phyloP scores from a whole-genome alignment of 1,140 invertebrate species.

The Olivierus martensii region DNA sequence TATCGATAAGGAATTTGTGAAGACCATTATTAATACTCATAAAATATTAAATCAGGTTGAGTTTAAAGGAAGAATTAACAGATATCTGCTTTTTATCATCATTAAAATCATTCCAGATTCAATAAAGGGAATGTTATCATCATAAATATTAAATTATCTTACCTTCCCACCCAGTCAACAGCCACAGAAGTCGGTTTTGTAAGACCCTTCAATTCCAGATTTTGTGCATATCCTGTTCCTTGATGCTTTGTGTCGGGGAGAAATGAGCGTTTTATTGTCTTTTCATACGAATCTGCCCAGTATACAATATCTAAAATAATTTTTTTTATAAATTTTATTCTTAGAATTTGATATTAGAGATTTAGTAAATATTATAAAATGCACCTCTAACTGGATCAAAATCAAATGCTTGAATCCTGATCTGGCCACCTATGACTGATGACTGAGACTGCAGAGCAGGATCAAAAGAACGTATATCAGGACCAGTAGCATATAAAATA shows the following conservation, averaged over 20 bases:
- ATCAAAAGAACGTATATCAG: conserved; percentile 65
- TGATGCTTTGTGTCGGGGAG: conserved; percentile 56
- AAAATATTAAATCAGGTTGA: too few relatives aligned
- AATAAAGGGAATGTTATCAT: too few relatives aligned
- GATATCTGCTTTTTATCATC: too few relatives aligned
- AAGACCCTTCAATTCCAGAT: conserved; percentile 42
- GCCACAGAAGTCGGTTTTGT: conserved; percentile 68
- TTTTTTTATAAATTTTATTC: too few relatives aligned
- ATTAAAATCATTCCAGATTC: too few relatives aligned
- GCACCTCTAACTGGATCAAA: conserved; percentile 47
- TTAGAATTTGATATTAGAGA: too few relatives aligned
- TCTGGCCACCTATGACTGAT: conserved; percentile 58
- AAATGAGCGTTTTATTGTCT: conserved; percentile 78
- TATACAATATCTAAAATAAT: conserved; percentile 57
- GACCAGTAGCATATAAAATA: conserved; percentile 47
- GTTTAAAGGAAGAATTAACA: too few relatives aligned
- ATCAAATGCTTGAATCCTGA: conserved; percentile 73
- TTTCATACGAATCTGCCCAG: conserved; percentile 82
- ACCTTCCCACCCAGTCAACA: conserved; percentile 71
- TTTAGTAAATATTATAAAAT: neutral
- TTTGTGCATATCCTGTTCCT: neutral
- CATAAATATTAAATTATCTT: too few relatives aligned
- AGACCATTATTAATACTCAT: too few relatives aligned
- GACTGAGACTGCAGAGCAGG: conserved; percentile 25
- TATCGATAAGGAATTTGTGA: too few relatives aligned